These are phyloP conservation scores for Nothocercus julius DNA, from an alignment of 2,113 vertebrate species.

Conservation along the genomic window DNA sequence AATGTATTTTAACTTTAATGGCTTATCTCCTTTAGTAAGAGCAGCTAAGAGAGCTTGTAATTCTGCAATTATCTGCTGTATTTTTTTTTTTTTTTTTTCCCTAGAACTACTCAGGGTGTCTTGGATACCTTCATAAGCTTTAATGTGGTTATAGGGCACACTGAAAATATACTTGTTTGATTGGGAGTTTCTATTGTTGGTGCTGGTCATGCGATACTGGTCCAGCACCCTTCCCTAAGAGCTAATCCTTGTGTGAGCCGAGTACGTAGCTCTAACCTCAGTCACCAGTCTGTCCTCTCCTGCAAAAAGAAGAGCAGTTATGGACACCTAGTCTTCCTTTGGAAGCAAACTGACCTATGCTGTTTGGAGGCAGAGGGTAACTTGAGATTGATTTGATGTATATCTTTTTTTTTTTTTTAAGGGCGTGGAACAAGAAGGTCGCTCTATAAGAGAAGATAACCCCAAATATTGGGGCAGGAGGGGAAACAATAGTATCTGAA, in stretches of 20 bases:
- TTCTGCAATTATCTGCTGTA: too few species aligned
- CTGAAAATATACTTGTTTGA: neutral
- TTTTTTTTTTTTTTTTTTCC: neutral
- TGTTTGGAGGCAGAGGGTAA: neutral
- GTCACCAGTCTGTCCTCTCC: neutral
- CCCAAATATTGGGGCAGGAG: neutral
- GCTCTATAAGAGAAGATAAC: conserved; percentile 63
- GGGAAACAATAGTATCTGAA: neutral
- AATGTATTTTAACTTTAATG: neutral
- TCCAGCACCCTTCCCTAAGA: neutral
- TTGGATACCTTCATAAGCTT: neutral
- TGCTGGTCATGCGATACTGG: neutral
- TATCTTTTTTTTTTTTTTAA: neutral
- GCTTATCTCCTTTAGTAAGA: neutral
- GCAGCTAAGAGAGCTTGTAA: neutral
- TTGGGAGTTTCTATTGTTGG: neutral
- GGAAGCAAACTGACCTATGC: neutral
- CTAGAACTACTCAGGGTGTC: neutral
- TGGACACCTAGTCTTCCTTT: neutral
- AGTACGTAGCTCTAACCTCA: neutral
- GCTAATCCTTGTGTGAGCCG: neutral
- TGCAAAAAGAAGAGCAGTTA: neutral
- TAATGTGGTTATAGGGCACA: neutral
- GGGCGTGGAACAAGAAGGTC: conserved; percentile 43
- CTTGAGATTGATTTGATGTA: neutral